phyloP scores from a whole-genome alignment of 2,888 invertebrate genomes.

The Deilephila elpenor region DNA sequence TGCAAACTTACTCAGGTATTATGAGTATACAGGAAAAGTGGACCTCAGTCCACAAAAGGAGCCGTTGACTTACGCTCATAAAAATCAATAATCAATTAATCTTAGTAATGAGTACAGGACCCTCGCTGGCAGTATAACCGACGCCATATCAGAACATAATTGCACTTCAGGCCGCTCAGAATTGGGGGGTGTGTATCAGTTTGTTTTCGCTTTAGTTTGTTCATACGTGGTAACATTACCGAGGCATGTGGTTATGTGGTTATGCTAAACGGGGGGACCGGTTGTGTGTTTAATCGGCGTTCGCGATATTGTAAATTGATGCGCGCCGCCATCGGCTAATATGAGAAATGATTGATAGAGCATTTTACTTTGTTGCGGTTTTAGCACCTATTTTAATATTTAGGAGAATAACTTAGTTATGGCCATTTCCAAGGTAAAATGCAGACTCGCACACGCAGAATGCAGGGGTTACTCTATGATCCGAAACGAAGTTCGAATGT shows the following conservation, averaged over 20 bases:
- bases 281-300: conserved; percentile 14
- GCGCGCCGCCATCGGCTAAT: neutral
- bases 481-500: no score
- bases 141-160: conserved; percentile 54
- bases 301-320: conserved; percentile 23
- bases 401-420: no score
- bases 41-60: no score
- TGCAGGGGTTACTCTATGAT: no score
- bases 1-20: no score
- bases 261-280: conserved; percentile 27
- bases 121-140: conserved; percentile 36
- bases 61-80: neutral
- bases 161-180: conserved; percentile 57
- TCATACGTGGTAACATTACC: conserved; percentile 28
- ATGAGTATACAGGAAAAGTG: no score
- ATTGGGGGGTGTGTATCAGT: conserved; percentile 61
- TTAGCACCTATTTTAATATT: neutral
- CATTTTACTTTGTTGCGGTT: neutral
- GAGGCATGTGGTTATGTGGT: conserved; percentile 31
- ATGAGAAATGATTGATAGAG: neutral
- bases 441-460: no score
- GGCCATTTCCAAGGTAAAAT: no score
- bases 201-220: conserved; percentile 56
- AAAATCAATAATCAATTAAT: neutral
- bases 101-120: no score